phyloP scores from a whole-genome alignment of 2,888 invertebrate species.

The Hypsopygia costalis region DNA sequence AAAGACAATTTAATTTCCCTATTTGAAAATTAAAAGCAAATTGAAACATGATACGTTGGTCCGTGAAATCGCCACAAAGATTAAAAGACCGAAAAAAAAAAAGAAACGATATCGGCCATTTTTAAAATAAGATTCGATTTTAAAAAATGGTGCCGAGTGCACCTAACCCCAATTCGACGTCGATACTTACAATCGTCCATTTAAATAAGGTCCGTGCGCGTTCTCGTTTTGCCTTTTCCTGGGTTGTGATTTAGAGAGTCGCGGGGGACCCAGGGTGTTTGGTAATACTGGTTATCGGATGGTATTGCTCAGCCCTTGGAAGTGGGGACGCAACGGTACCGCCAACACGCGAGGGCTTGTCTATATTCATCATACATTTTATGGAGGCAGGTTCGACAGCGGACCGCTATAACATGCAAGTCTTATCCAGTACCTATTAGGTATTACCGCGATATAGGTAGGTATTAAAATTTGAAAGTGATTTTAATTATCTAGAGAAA shows the following conservation, averaged over 20 bases:
- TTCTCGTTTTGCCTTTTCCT: conserved; percentile 31
- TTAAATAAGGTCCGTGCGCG: conserved; percentile 36
- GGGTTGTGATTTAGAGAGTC: conserved; percentile 23
- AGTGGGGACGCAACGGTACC: conserved; percentile 69
- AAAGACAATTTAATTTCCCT: conserved; percentile 27
- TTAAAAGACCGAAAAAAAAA: conserved; percentile 24
- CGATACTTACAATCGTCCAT: conserved; percentile 53
- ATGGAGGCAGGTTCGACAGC: conserved; percentile 63
- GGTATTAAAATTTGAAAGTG: too few species aligned
- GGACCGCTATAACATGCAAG: conserved; percentile 62
- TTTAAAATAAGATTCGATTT: conserved; percentile 61
- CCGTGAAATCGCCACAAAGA: conserved; percentile 31
- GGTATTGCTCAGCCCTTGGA: conserved; percentile 56
- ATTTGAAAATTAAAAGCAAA: conserved; percentile 30
- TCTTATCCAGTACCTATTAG: conserved; percentile 45
- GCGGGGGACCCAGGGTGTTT: conserved; percentile 40
- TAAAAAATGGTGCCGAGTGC: conserved; percentile 72
- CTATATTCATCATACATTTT: conserved; percentile 76
- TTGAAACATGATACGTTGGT: conserved; percentile 36
- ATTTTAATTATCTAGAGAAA: too few species aligned
- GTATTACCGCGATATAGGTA: too few species aligned
- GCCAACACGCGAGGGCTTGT: conserved; percentile 68
- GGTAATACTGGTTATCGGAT: conserved; percentile 37
- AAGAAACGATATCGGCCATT: conserved; percentile 50
- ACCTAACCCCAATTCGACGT: conserved; percentile 65